Evolutionary conservation across 2,888 invertebrate species (phyloP), one percentile per base, ranked within the genome.

Genomic region (Ophonus ardosiacus): DNA sequence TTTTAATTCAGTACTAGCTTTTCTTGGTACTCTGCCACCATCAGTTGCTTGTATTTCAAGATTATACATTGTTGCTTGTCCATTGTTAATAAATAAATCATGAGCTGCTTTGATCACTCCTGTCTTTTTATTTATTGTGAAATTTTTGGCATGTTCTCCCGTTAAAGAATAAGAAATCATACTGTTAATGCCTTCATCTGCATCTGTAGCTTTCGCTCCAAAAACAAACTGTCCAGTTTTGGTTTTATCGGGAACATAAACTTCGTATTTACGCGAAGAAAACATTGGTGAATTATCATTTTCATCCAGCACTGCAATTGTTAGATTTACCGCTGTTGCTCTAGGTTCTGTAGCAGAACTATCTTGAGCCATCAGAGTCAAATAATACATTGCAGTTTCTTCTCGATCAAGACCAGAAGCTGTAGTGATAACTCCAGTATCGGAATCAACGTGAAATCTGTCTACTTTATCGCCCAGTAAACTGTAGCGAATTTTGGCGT

Each of bases 341-440:
- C 95, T 93, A 0, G 97, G 97, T 88, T 97, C 97, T 0, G 97
- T 97, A 0, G 96, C 94, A 31, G 97, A 97, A 86, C 96, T 96
- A 90, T 98, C 98, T 90, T 96, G 96, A 0, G 98, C 98, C 93
- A 97, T 96, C 17, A 98, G 92, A 0, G 96, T 96, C 86, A 98
- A 92, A 89, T 95, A 95, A 90, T 98, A 98, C 0, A 94, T 91
- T 80, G 95, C 93, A 86, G 94, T 94, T 88, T 96, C 95, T 92
- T 98, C 98, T 84, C 97, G 94, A 90, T 98, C 98, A 83, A 97
- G 92, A 7, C 94, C 92, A 6, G 93, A 92, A 85, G 94, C 93
- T 0, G 97, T 97, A 6, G 94, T 93, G 86, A 99, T 95, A 81
- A 95, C 93, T 0, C 98, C 98, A 0, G 96, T 95, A 57, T 94